Percentiles rank a stretch among this genome's conserved stretches.
Evolutionary conservation across 2,888 invertebrate genomes (phyloP).

Genomic region (Cremastinae sp.): DNA sequence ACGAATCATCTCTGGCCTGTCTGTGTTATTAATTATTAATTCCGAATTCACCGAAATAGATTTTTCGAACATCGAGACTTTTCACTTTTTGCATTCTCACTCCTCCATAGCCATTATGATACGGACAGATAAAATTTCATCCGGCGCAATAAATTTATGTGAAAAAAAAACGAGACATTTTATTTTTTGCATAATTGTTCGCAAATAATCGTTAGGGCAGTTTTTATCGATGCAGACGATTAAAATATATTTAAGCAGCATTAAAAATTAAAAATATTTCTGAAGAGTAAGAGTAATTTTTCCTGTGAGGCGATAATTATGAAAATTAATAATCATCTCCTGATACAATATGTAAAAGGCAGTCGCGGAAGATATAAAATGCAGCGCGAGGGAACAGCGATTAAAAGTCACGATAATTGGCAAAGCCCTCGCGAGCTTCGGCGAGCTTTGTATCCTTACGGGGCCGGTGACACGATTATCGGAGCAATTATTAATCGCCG

Average conservation of each 20-base stretch:
- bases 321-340: slow-evolving; percentile 36
- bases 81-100: too few relatives aligned
- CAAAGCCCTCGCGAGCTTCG: slow-evolving; percentile 28
- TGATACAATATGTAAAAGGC: slow-evolving; percentile 3
- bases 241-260: too few relatives aligned
- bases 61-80: too few relatives aligned
- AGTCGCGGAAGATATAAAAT: not conserved
- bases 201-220: too few relatives aligned
- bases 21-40: slow-evolving; percentile 24
- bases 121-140: too few relatives aligned
- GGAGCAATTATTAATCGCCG: slow-evolving; percentile 46
- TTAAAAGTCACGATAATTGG: slow-evolving; percentile 42
- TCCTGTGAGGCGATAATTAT: slow-evolving; percentile 11
- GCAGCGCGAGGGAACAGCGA: not conserved
- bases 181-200: too few relatives aligned
- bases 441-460: slow-evolving; percentile 11
- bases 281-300: too few relatives aligned
- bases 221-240: too few relatives aligned
- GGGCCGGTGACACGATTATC: slow-evolving; percentile 39
- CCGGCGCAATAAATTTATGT: too few relatives aligned
- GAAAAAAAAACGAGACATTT: too few relatives aligned
- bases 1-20: slow-evolving; percentile 14
- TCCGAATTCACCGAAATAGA: not conserved
- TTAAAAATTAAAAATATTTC: too few relatives aligned
- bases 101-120: too few relatives aligned